Evolutionary conservation across 2,888 invertebrate genomes (phyloP), one percentile per base, ranked within the genome.

Genomic region (Brenthis ino): DNA sequence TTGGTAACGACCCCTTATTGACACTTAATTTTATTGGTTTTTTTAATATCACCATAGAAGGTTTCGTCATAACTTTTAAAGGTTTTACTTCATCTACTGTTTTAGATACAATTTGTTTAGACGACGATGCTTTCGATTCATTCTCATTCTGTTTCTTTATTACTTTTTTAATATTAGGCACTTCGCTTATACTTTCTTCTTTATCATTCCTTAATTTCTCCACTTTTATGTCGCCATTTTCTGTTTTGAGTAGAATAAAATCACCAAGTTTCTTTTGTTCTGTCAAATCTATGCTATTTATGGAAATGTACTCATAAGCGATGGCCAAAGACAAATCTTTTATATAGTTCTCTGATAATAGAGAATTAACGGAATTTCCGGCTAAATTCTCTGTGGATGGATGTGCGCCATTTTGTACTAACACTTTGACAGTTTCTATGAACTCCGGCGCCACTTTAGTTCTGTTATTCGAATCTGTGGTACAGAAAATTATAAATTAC

Each of bases 331-430:
- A 87, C 0, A 91, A 55, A 0, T 85, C 82, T 0, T 74, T 67
- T 1, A 83, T 81, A 16, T 80, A 84, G 57, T 87, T 82, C 60
- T 94, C 94, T 8, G 85, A 82, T 0, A 94, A 80, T 0, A 94
- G 79, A 0, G 84, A 81, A 64, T 89, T 90, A 0, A 93, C 89
- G 55, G 83, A 92, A 0, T 82, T 81, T 0, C 93, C 93, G 0
- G 86, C 85, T 63, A 88, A 85, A 70, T 94, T 94, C 3, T 86
- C 82, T n/a, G 89, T 78, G 68, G 79, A 76, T 0, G 93, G 90
- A 43, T 93, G 86, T 0, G 93, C 94, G 5, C 88, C 87, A 53
- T 85, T 70, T n/a, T 87, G 81, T 0, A 94, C 70, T 1, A 94
- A 70, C 0, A 82, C 71, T 64, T 87, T 85, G n/a, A 94, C 86